Evolutionary conservation across 2,797 vertebrate species (phyloP), one percentile per base, ranked within the genome.

Genomic region (Cyclopterus lumpus): DNA sequence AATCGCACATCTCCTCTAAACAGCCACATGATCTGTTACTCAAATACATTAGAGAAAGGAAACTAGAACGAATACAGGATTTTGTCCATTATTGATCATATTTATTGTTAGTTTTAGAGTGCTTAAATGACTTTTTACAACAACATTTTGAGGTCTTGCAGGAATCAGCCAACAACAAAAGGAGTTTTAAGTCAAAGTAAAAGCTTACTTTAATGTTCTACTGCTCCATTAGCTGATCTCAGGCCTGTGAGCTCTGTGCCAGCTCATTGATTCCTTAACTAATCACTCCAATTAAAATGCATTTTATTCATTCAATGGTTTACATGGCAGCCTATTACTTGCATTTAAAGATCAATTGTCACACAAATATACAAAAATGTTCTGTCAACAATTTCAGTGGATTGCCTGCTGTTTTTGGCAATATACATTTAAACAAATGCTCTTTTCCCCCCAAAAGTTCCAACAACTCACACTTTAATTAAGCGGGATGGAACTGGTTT

Each of bases 251-350:
- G 90, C 83, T 84, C 80, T 73, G 80, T 90, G 89, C 89, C 89
- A 93, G 90, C 88, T 88, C 89, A 92, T 92, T 93, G 91, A 93
- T 93, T 91, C 80, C 66, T 86, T 89, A 91, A 91, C 91, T 92
- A 93, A 91, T 93, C 88, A 72, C 89, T 82, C 86, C 92, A 91
- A 94, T 92, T 91, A 91, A 93, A 93, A 90, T 83, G 89, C 89
- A 86, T 93, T 92, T 93, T 90, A 89, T 89, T 92, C 88, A 88
- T 90, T 86, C 88, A 80, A 66, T 79, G 86, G 77, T 89, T 89
- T 89, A 91, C 88, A 91, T 85, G 84, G 78, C 85, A 80, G 85
- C 48, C 75, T 71, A 80, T 76, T 44, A 51, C 84, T 85, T 79
- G 67, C 82, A 67, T 84, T 91, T 77, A 88, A 87, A 73, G 64